phyloP scores from a whole-genome alignment of 2,888 invertebrate genomes.

The Lycocerus yunnanus region DNA sequence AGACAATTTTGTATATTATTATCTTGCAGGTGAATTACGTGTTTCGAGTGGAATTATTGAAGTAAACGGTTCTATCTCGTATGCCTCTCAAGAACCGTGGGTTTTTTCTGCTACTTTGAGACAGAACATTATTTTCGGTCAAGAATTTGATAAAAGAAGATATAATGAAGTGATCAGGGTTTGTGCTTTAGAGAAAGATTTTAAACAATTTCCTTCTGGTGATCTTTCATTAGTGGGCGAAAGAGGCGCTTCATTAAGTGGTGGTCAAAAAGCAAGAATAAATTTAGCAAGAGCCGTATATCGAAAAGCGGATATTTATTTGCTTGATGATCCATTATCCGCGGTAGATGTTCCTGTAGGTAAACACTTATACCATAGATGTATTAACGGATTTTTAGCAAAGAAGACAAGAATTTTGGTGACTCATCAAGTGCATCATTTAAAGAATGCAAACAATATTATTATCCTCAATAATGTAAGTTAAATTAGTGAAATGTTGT shows the following conservation, averaged over 20 bases:
- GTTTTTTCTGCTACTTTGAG: conserved; percentile 76
- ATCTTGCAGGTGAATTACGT: conserved; percentile 63
- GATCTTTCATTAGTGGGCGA: conserved; percentile 83
- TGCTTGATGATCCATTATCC: conserved; percentile 85
- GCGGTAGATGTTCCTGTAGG: conserved; percentile 85
- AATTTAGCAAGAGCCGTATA: conserved; percentile 72
- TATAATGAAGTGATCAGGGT: conserved; percentile 65
- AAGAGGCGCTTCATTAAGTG: conserved; percentile 75
- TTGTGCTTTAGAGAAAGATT: conserved; percentile 74
- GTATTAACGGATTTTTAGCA: conserved; percentile 69
- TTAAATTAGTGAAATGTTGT: conserved; percentile 71
- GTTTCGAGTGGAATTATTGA: conserved; percentile 64
- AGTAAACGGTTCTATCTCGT: conserved; percentile 69
- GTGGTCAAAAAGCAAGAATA: conserved; percentile 80
- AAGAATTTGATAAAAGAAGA: conserved; percentile 63
- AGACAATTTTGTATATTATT: not conserved
- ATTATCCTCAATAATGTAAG: conserved; percentile 67
- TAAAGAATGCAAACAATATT: conserved; percentile 69
- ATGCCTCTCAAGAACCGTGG: conserved; percentile 88
- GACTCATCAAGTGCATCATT: conserved; percentile 84
- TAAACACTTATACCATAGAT: conserved; percentile 77
- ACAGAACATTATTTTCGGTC: conserved; percentile 87
- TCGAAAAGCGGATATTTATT: conserved; percentile 75
- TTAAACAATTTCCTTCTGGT: conserved; percentile 71
- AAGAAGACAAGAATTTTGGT: conserved; percentile 77